Evolutionary conservation across 2,888 invertebrate genomes (phyloP).

Genomic region (Pseudoips prasinana): DNA sequence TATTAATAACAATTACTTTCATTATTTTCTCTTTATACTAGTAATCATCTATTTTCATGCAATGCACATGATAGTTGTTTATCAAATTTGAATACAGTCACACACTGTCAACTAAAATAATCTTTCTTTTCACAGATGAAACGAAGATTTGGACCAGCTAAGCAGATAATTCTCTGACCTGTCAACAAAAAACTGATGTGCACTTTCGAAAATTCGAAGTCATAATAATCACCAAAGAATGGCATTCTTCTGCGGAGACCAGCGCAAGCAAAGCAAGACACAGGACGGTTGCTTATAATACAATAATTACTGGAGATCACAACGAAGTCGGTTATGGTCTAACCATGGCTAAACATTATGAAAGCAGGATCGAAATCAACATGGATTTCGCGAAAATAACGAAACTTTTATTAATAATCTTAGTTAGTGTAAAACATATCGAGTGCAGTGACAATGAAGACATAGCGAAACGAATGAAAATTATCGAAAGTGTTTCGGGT

Average conservation of each 20-base stretch:
- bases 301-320: conserved; percentile 5
- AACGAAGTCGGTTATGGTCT: conserved; percentile 47
- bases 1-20: no score
- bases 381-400: conserved; percentile 37
- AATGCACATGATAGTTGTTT: neutral
- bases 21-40: no score
- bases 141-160: conserved; percentile 8
- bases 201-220: conserved; percentile 45
- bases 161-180: conserved; percentile 10
- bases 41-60: neutral
- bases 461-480: conserved; percentile 54
- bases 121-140: conserved; percentile 26
- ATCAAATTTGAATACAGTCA: conserved; percentile 3
- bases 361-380: conserved; percentile 26
- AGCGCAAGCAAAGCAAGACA: conserved; percentile 9
- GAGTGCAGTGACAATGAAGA: conserved; percentile 45
- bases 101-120: conserved; percentile 16
- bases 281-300: conserved; percentile 17
- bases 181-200: conserved; percentile 19
- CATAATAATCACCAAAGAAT: conserved; percentile 43
- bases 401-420: conserved; percentile 49
- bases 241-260: conserved; percentile 39
- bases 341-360: conserved; percentile 49
- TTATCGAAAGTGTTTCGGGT: conserved; percentile 60
- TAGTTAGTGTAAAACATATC: conserved; percentile 44